Evolutionary conservation across 2,113 vertebrate species (phyloP).

Genomic region (Monopterus albus): DNA sequence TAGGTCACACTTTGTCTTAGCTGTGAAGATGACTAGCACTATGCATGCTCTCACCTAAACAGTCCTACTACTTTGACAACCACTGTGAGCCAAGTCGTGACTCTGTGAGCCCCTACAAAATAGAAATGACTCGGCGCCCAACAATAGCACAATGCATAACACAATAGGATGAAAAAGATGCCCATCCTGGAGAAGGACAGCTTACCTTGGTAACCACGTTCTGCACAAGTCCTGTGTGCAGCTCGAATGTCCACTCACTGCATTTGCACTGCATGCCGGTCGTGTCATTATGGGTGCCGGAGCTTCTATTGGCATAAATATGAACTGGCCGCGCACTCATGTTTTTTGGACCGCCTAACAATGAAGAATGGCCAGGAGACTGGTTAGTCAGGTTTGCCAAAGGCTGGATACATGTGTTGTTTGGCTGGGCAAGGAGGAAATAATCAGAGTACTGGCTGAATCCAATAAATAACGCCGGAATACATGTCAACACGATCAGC

Average conservation of each 20-base stretch:
- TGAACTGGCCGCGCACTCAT: slow-evolving; percentile 41
- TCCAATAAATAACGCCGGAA: slow-evolving; percentile 94
- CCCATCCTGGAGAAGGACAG: slow-evolving; percentile 12
- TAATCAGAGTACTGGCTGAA: slow-evolving; percentile 96
- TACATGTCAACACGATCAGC: slow-evolving; percentile 94
- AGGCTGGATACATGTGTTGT: slow-evolving; percentile 84
- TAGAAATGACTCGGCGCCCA: neutral
- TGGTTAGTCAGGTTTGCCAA: slow-evolving; percentile 64
- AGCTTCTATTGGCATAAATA: slow-evolving; percentile 46
- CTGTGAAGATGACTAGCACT: slow-evolving; percentile 54
- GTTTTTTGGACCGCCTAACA: slow-evolving; percentile 55
- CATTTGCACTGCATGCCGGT: slow-evolving; percentile 82
- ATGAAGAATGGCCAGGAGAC: slow-evolving; percentile 51
- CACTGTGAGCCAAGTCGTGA: neutral
- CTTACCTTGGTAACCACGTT: slow-evolving; percentile 97
- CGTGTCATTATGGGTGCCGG: slow-evolving; percentile 52
- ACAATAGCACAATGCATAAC: slow-evolving; percentile 13
- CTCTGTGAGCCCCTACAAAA: neutral
- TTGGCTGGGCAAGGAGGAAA: slow-evolving; percentile 91
- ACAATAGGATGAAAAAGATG: slow-evolving; percentile 22
- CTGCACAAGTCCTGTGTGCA: slow-evolving; percentile 87
- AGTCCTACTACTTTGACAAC: neutral
- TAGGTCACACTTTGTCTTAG: slow-evolving; percentile 57
- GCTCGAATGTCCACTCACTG: slow-evolving; percentile 85
- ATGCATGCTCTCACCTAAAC: slow-evolving; percentile 15